A percentile compares a stretch with the other conserved stretches of the same genome.
Conservation (phyloP, 2,113 vertebrate genomes). For the Martes martes region DNA sequence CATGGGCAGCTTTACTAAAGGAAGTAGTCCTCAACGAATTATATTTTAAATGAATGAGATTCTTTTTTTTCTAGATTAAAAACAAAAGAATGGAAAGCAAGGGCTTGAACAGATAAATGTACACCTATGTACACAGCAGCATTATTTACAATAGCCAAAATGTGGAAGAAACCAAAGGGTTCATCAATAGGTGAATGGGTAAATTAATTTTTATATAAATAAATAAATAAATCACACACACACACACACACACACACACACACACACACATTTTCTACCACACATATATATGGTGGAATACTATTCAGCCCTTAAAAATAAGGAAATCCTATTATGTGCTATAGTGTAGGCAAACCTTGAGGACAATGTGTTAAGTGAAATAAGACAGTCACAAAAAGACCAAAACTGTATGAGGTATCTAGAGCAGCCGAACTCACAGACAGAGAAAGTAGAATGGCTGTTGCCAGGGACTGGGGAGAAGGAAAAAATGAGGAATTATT, state of each 20-base stretch:
- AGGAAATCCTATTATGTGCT: neutral
- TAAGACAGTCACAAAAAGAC: neutral
- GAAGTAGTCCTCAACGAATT: neutral
- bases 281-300: neutral
- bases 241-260: neutral
- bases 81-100: neutral
- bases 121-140: neutral
- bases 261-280: no score
- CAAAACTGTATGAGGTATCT: neutral
- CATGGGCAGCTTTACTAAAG: neutral
- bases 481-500: neutral
- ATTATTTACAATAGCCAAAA: neutral
- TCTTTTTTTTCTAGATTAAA: conserved; percentile 20
- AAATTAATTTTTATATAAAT: neutral
- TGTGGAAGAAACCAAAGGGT: neutral
- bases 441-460: neutral
- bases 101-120: neutral
- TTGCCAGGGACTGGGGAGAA: neutral
- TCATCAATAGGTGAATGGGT: neutral
- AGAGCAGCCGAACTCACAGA: neutral
- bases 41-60: conserved; percentile 6
- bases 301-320: neutral
- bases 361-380: neutral
- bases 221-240: no score
- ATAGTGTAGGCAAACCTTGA: neutral